Evolutionary conservation across 1,140 invertebrate genomes (phyloP), one percentile per base, ranked within the genome.

Genomic region (Zaprionus kolodkinae): DNA sequence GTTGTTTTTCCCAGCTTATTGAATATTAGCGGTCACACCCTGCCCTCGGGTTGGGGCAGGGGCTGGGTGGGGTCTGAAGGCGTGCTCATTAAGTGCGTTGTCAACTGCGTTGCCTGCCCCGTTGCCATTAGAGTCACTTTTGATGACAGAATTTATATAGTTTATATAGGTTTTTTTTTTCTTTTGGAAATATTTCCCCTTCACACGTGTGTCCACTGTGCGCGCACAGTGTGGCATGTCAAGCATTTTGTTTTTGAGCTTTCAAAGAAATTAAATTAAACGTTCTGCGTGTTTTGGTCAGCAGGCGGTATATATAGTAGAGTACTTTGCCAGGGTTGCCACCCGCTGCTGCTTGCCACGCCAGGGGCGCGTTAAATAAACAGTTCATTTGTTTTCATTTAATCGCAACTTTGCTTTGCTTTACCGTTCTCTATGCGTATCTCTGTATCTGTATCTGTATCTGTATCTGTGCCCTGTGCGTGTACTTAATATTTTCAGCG

Each of bases 261-360:
- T 90, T 91, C 89, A 89, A 72, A 81, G 89, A 90, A 91, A 91
- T 91, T 89, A 91, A 91, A 81, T 91, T 83, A 91, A 91, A 78
- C 85, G 89, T 85, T 91, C 76, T 91, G 89, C 89, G 89, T 91
- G 89, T 89, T 71, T 71, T 66, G 60, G 40, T 25, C 66, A 67
- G 56, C 66, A 66, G 66, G 75, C 61, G 56, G 12, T n/a, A 45
- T 21, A 45, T 21, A 21, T 21, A 21, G 21, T 21, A 21, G 21
- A 21, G 21, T 21, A 21, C 21, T 21, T 2, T 30, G 2, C 15
- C 7, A 50, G 45, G 3, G 17, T 11, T 25, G 17, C 17, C 17
- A 50, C 45, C 17, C 45, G 17, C 17, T 17, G 45, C 45, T 50
- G 6, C 17, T 50, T 17, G 45, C 45, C 69, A 35, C 56, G 74